Base-by-base conservation (phyloP, 2,888 invertebrate genomes). In the Perizoma flavofasciatum region DNA sequence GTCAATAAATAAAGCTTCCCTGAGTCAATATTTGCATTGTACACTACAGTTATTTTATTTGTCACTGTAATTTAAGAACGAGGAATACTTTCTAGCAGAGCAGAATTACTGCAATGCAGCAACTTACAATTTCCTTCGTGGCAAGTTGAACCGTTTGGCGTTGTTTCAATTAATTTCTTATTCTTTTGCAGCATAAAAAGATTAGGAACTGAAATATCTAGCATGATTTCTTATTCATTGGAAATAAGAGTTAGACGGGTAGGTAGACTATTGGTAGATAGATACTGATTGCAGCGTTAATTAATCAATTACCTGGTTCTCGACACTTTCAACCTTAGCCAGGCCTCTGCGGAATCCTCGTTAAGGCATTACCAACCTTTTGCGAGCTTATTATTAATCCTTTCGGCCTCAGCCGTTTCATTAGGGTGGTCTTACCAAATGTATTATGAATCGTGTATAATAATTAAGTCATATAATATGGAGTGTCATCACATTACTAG, bases 241-340 rank as follows among this genome's bases (percentile, higher is more conserved):
- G 10, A 41, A 41, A 0, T 5, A 41, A 41, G 41, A 10, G 44
- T 22, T 46, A 46, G 51, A 37, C 22, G 40, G 39, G 39, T 49
- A 50, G 62, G 66, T 58, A 63, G 70, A 61, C 64, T 70, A 71
- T 63, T 62, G 63, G 60, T 65, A 66, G 70, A 63, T 67, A 64
- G 68, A 69, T 69, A 71, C 71, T 74, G 81, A 83, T 82, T 81
- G 79, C 74, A 73, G 76, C 77, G 81, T 80, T 85, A 83, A 85
- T 82, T 79, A 82, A 80, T 78, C 81, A 83, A 83, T 86, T 83
- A 83, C 75, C 76, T 71, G 71, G 77, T 78, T 75, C 78, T 78
- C 78, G 76, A 75, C 78, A 74, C 69, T 67, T 59, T 60, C 68
- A 71, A 70, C 65, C 67, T 62, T 66, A 63, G 69, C 55, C 64